Percentiles rank a stretch among this genome's conserved stretches.
These are phyloP conservation scores for Pocota personata DNA, from an alignment of 2,888 invertebrate genomes.

Conservation along the genomic window DNA sequence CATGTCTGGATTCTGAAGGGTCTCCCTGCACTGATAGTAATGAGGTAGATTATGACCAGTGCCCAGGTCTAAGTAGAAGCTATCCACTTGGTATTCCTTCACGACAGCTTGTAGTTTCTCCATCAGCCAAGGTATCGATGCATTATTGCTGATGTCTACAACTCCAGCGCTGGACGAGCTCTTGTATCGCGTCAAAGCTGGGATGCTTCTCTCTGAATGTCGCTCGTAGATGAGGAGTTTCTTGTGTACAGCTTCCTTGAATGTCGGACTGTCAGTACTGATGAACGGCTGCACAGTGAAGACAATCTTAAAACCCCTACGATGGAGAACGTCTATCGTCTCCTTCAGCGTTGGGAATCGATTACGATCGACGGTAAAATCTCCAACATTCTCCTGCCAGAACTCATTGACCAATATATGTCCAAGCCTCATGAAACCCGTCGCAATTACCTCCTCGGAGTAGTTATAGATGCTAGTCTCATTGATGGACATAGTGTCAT, in stretches of 20 bases:
- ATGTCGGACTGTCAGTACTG: conserved; percentile 92
- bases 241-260: conserved; percentile 90
- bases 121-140: conserved; percentile 91
- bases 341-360: conserved; percentile 91
- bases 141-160: conserved; percentile 93
- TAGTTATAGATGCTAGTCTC: conserved; percentile 91
- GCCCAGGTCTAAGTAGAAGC: conserved; percentile 92
- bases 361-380: conserved; percentile 90
- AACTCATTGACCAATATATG: conserved; percentile 91
- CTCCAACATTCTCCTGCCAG: conserved; percentile 94
- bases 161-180: conserved; percentile 92
- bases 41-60: conserved; percentile 93
- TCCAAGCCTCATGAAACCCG: conserved; percentile 90
- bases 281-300: conserved; percentile 96
- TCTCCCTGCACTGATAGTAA: conserved; percentile 90
- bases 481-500: conserved; percentile 84
- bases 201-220: conserved; percentile 90
- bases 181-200: conserved; percentile 92
- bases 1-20: conserved; percentile 91
- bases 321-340: conserved; percentile 90
- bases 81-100: conserved; percentile 90
- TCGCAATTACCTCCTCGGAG: conserved; percentile 91
- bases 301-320: conserved; percentile 93
- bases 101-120: conserved; percentile 88
- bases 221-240: conserved; percentile 91